These are phyloP conservation scores for Polyergus mexicanus DNA, from an alignment of 1,140 invertebrate species.

Conservation along the genomic window DNA sequence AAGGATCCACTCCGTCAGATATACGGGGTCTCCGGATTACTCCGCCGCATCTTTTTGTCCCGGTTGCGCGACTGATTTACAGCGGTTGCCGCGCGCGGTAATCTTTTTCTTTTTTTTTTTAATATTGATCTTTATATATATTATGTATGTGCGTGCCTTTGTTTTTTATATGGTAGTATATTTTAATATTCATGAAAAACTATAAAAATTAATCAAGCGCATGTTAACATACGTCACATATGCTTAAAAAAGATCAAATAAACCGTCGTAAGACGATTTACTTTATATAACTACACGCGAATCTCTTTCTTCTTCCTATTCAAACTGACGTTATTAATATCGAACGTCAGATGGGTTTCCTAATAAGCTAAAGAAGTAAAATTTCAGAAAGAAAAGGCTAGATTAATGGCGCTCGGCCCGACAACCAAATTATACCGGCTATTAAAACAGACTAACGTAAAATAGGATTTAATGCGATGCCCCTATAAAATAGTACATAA, in stretches of 20 bases:
- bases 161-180: too few relatives aligned
- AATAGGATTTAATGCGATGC: neutral
- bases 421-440: neutral
- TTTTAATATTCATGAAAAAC: too few relatives aligned
- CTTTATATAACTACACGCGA: neutral
- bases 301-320: neutral
- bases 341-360: neutral
- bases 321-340: constrained; percentile 9
- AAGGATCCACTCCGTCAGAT: constrained; percentile 34
- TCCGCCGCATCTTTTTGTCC: constrained; percentile 40
- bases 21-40: constrained; percentile 10
- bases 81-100: constrained; percentile 18
- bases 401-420: constrained; percentile 62
- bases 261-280: neutral
- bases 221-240: neutral
- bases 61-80: constrained; percentile 65
- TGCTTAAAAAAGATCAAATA: neutral
- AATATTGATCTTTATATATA: too few relatives aligned
- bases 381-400: constrained; percentile 22
- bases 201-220: neutral
- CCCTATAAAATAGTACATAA: neutral
- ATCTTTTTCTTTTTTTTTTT: too few relatives aligned
- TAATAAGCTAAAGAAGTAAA: neutral
- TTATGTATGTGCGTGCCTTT: too few relatives aligned
- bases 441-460: constrained; percentile 35